Percentiles rank a stretch among this genome's conserved stretches.
Evolutionary conservation across 2,113 vertebrate genomes (phyloP).

Genomic region (Lepus americanus): DNA sequence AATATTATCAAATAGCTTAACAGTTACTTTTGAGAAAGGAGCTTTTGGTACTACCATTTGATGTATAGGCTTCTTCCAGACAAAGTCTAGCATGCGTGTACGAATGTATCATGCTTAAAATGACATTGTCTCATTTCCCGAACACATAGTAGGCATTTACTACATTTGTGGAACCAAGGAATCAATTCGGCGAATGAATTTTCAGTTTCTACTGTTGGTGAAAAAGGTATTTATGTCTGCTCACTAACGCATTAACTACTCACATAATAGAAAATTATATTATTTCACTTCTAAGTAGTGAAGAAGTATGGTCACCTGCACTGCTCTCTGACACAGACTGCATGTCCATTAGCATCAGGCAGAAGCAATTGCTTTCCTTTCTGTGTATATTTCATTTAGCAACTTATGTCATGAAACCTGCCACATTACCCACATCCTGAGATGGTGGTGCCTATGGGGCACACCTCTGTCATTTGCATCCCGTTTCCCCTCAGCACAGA

Average conservation of each 20-base stretch:
- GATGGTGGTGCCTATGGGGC: neutral
- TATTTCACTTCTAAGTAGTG: conserved; percentile 46
- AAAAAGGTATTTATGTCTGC: conserved; percentile 31
- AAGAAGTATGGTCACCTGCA: neutral
- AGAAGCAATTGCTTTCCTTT: conserved; percentile 1
- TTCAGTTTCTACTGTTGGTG: neutral
- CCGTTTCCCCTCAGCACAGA: conserved; percentile 22
- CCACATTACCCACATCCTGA: neutral
- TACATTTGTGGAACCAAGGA: conserved; percentile 22
- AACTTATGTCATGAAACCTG: conserved; percentile 17
- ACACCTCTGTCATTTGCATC: neutral
- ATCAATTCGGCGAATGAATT: conserved; percentile 33
- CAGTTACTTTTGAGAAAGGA: conserved; percentile 24
- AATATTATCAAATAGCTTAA: conserved; percentile 44
- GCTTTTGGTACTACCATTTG: conserved; percentile 24
- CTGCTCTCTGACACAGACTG: neutral
- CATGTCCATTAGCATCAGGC: neutral
- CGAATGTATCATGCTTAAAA: neutral
- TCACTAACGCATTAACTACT: conserved; percentile 47
- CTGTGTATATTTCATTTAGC: conserved; percentile 7
- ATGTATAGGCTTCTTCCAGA: conserved; percentile 30
- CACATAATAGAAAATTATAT: neutral
- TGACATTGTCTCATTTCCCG: neutral
- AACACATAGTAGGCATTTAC: conserved; percentile 32
- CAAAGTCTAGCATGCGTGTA: neutral